phyloP scores from a whole-genome alignment of 2,113 vertebrate species.

The Typhlomys cinereus region DNA sequence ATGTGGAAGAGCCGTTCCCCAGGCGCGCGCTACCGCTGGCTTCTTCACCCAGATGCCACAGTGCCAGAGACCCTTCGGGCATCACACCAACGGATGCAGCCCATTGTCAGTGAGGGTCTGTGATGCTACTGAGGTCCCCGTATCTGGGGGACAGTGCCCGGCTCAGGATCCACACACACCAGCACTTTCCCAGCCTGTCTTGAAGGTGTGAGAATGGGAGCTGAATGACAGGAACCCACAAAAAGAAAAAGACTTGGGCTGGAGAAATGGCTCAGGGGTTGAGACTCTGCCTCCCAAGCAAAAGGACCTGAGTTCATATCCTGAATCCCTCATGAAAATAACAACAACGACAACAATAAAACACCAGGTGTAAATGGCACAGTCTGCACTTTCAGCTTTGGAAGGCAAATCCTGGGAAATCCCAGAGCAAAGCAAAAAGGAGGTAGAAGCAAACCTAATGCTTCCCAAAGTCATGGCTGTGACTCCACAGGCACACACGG shows the following conservation, averaged over 20 bases:
- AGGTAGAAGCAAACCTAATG: too few relatives aligned
- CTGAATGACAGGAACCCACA: neutral
- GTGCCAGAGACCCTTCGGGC: neutral
- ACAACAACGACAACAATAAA: too few relatives aligned
- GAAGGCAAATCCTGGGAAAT: too few relatives aligned
- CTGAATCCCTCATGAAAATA: too few relatives aligned
- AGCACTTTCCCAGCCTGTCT: neutral
- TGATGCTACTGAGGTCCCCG: fast-evolving
- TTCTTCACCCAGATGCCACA: fast-evolving
- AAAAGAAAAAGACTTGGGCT: too few relatives aligned
- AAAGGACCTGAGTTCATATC: too few relatives aligned
- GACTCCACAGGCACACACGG: too few relatives aligned
- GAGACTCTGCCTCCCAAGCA: too few relatives aligned
- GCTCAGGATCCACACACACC: neutral
- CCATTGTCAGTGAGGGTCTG: neutral
- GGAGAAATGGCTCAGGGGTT: too few relatives aligned
- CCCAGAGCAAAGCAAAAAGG: too few relatives aligned
- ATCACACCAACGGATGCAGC: neutral
- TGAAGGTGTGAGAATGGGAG: neutral
- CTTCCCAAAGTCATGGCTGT: fast-evolving
- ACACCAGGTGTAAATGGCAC: too few relatives aligned
- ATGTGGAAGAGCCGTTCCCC: fast-evolving
- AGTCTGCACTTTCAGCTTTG: too few relatives aligned
- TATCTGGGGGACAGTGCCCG: neutral
- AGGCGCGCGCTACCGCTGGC: fast-evolving